phyloP scores from a whole-genome alignment of 2,113 vertebrate species.

The Odontesthes bonariensis region DNA sequence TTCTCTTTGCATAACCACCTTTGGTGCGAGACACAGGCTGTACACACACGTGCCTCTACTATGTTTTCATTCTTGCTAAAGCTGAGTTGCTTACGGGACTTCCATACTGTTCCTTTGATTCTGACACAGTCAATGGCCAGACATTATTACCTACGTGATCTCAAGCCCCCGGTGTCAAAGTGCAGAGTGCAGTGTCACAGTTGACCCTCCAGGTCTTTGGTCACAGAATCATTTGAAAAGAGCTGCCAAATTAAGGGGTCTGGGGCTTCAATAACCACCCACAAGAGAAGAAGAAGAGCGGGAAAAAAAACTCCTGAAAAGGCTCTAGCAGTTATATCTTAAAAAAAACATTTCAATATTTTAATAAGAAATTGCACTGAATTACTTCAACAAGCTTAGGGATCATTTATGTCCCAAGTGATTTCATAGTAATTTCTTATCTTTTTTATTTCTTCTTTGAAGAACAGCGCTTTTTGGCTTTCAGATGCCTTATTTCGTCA shows the following conservation, averaged over 20 bases:
- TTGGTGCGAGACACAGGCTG: slow-evolving; percentile 25
- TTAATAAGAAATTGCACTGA: not conserved
- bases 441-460: not conserved
- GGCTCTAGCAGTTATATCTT: not conserved
- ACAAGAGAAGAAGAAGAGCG: slow-evolving; percentile 5
- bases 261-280: slow-evolving; percentile 17
- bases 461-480: slow-evolving; percentile 14
- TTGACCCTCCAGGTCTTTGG: slow-evolving; percentile 47
- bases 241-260: slow-evolving; percentile 28
- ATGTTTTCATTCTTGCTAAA: not conserved
- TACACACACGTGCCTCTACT: not conserved
- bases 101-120: slow-evolving; percentile 50
- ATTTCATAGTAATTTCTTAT: slow-evolving; percentile 8
- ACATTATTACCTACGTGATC: slow-evolving; percentile 58
- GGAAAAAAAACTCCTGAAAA: not conserved
- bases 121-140: slow-evolving; percentile 38
- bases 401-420: not conserved
- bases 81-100: slow-evolving; percentile 16
- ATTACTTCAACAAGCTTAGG: not conserved
- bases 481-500: not conserved
- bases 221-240: slow-evolving; percentile 64
- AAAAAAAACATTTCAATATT: not conserved
- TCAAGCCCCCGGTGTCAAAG: slow-evolving; percentile 56
- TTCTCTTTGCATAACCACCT: slow-evolving; percentile 31
- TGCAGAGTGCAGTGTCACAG: slow-evolving; percentile 51